A percentile compares a stretch with the other conserved stretches of the same genome.
phyloP scores from a whole-genome alignment of 2,113 vertebrate genomes.

The Psophia crepitans region DNA sequence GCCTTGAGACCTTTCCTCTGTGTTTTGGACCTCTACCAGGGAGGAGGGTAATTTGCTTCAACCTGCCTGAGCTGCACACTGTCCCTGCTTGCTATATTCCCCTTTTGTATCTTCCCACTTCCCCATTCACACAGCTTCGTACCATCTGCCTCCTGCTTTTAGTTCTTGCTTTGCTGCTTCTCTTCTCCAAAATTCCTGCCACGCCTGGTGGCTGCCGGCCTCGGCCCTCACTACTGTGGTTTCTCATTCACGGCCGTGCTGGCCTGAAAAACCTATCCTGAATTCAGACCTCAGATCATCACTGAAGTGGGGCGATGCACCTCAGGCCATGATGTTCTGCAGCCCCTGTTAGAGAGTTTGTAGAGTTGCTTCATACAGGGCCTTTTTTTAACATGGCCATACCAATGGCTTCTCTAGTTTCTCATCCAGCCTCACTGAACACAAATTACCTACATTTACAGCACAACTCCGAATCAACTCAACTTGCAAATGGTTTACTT shows the following conservation, averaged over 20 bases:
- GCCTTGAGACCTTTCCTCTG: background rate
- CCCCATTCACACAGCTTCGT: background rate
- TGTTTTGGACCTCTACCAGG: background rate
- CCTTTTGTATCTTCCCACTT: constrained; percentile 11
- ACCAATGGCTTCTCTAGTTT: background rate
- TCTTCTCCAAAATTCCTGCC: background rate
- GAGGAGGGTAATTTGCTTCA: background rate
- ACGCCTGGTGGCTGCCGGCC: background rate
- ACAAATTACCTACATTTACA: background rate
- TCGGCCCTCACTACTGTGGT: background rate
- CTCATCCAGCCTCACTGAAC: background rate
- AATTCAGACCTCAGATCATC: background rate
- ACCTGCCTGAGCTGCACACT: background rate
- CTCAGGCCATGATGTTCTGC: background rate
- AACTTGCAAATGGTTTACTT: background rate
- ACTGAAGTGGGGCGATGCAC: background rate
- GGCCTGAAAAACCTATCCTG: background rate
- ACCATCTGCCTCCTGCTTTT: background rate
- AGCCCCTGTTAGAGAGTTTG: background rate
- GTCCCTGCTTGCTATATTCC: background rate
- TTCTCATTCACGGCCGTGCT: too few species aligned
- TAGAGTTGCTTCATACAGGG: background rate
- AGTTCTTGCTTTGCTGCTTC: constrained; percentile 36
- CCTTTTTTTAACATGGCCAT: background rate
- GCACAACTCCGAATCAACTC: background rate